Conservation (phyloP, 1,140 invertebrate species). For the Bombus superbus region DNA sequence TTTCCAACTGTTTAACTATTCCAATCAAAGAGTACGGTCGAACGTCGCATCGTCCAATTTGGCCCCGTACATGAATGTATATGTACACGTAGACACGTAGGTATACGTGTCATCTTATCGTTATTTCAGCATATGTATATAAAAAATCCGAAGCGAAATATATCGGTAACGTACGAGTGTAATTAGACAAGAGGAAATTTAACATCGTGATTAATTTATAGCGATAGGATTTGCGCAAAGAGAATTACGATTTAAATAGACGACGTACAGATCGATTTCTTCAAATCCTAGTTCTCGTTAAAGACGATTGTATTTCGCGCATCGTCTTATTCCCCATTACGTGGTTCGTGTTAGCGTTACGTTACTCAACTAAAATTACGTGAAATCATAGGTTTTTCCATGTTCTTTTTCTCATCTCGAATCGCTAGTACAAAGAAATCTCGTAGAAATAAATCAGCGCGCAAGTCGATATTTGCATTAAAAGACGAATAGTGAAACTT, state of each 20-base stretch:
- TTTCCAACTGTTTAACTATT: neutral
- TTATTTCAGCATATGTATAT: too few species aligned
- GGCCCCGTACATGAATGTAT: neutral
- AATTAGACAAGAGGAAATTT: neutral
- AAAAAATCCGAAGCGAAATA: neutral
- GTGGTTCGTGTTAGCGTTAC: too few species aligned
- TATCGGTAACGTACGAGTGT: neutral
- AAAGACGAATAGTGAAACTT: neutral
- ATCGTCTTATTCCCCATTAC: neutral
- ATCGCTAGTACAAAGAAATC: neutral
- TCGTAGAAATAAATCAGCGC: neutral
- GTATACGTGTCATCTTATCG: neutral
- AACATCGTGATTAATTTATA: conserved; percentile 10
- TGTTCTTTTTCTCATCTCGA: neutral
- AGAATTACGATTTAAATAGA: neutral
- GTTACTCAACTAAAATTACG: neutral
- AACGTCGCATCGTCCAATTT: neutral
- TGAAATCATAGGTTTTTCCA: neutral
- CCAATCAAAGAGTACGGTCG: too few species aligned
- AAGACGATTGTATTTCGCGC: neutral
- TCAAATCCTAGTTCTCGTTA: neutral
- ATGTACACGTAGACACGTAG: neutral
- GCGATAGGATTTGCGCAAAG: conserved; percentile 16
- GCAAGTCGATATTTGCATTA: neutral
- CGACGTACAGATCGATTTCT: neutral